phyloP scores from a whole-genome alignment of 1,140 invertebrate genomes.

The Scaptomyza hsui region DNA sequence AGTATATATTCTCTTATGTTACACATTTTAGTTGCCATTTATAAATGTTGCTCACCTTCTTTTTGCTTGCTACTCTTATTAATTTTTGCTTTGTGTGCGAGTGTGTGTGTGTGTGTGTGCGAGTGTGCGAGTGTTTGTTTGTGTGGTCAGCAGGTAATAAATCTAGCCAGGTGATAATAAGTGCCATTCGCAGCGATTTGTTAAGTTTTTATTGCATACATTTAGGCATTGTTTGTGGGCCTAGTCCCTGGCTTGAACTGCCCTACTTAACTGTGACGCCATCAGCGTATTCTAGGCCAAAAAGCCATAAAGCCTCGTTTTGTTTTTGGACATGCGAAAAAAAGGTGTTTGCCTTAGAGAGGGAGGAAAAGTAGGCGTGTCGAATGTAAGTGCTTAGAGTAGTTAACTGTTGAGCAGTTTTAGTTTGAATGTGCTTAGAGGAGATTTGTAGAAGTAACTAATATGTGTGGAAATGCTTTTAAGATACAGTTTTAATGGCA shows the following conservation, averaged over 20 bases:
- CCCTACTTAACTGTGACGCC: slow-evolving; percentile 57
- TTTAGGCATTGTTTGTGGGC: slow-evolving; percentile 33
- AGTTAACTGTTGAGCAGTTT: slow-evolving; percentile 26
- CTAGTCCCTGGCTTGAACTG: slow-evolving; percentile 10
- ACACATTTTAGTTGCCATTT: slow-evolving; percentile 73
- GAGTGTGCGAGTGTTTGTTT: slow-evolving; percentile 55
- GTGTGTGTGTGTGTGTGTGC: slow-evolving; percentile 57
- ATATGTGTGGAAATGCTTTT: not conserved
- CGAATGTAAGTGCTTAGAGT: slow-evolving; percentile 13
- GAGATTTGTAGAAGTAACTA: slow-evolving; percentile 1
- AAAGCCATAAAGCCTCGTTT: slow-evolving; percentile 60
- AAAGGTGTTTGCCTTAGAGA: slow-evolving; percentile 25
- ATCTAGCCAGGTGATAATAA: slow-evolving; percentile 76
- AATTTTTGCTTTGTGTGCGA: slow-evolving; percentile 66
- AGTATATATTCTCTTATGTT: slow-evolving; percentile 28
- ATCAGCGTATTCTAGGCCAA: slow-evolving; percentile 23
- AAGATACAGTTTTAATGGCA: slow-evolving; percentile 4
- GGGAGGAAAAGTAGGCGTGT: not conserved
- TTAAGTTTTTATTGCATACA: slow-evolving; percentile 76
- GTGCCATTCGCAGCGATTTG: slow-evolving; percentile 79
- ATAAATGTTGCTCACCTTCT: slow-evolving; percentile 56
- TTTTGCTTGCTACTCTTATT: slow-evolving; percentile 54
- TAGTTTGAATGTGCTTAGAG: not conserved
- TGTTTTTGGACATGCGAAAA: not conserved
- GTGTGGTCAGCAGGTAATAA: slow-evolving; percentile 76